Evolutionary conservation across 1,140 invertebrate species (phyloP).

Genomic region (Drosophila biarmipes): DNA sequence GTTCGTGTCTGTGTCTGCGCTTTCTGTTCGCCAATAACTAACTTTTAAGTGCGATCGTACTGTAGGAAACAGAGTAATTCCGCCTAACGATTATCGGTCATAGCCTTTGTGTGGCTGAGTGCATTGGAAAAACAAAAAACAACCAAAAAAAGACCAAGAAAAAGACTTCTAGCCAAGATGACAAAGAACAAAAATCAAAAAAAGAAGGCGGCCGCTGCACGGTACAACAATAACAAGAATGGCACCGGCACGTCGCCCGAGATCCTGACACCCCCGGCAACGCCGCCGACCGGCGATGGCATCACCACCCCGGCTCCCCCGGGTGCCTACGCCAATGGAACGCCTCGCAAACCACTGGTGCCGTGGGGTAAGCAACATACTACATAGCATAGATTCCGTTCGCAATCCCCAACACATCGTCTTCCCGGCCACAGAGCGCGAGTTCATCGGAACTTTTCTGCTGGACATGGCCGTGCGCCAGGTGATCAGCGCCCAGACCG

Average conservation of each 20-base stretch:
- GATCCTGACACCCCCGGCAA: constrained; percentile 43
- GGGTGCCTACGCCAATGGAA: constrained; percentile 26
- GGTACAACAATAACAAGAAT: constrained; percentile 21
- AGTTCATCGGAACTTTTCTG: constrained; percentile 68
- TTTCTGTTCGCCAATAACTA: constrained; percentile 22
- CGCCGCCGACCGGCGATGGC: constrained; percentile 37
- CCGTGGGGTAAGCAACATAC: constrained; percentile 58
- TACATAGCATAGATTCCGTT: background rate
- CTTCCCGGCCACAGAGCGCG: constrained; percentile 46
- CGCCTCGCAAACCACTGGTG: constrained; percentile 17
- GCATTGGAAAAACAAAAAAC: background rate
- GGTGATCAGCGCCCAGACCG: constrained; percentile 44
- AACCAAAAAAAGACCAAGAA: background rate
- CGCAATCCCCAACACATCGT: background rate
- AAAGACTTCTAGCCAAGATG: constrained; percentile 37
- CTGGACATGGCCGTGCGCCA: constrained; percentile 56
- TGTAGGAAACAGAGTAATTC: constrained; percentile 22
- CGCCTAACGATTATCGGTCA: background rate
- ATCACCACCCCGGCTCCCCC: background rate
- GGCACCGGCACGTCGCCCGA: background rate
- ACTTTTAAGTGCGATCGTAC: constrained; percentile 36
- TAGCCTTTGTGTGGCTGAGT: background rate
- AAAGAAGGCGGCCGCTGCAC: constrained; percentile 36
- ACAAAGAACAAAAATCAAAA: constrained; percentile 65
- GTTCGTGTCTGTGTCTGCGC: constrained; percentile 28